Evolutionary conservation across 2,888 invertebrate genomes (phyloP).

Genomic region (Ochropleura plecta): DNA sequence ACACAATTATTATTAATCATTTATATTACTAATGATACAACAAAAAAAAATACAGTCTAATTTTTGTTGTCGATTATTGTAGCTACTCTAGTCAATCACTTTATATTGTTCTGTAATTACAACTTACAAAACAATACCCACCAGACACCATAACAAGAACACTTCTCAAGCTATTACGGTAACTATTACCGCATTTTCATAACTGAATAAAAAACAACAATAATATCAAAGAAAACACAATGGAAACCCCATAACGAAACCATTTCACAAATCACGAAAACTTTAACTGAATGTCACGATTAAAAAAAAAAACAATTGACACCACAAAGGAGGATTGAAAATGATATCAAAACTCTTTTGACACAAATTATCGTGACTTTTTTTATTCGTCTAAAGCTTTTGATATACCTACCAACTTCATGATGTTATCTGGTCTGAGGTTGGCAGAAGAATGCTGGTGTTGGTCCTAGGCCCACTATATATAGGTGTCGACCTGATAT

Average conservation of each 20-base stretch:
- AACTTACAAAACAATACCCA: slow-evolving; percentile 14
- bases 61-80: too few relatives aligned
- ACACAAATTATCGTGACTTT: slow-evolving; percentile 47
- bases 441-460: slow-evolving; percentile 80
- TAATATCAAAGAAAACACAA: slow-evolving; percentile 51
- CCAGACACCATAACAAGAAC: slow-evolving; percentile 14
- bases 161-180: slow-evolving; percentile 40
- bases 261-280: slow-evolving; percentile 57
- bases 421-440: slow-evolving; percentile 79
- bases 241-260: slow-evolving; percentile 28
- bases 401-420: slow-evolving; percentile 85
- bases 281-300: slow-evolving; percentile 40
- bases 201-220: slow-evolving; percentile 3
- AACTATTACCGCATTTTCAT: slow-evolving; percentile 28
- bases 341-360: slow-evolving; percentile 29
- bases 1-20: not conserved
- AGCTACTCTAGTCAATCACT: not conserved
- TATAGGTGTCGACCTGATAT: slow-evolving; percentile 77
- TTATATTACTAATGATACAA: too few relatives aligned
- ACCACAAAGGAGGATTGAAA: slow-evolving; percentile 39
- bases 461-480: slow-evolving; percentile 73
- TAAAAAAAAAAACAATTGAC: slow-evolving; percentile 9
- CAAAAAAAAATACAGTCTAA: too few relatives aligned
- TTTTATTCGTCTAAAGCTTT: slow-evolving; percentile 24
- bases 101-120: not conserved